phyloP scores from a whole-genome alignment of 1,140 invertebrate genomes.

The Leptestheria dahalacensis region DNA sequence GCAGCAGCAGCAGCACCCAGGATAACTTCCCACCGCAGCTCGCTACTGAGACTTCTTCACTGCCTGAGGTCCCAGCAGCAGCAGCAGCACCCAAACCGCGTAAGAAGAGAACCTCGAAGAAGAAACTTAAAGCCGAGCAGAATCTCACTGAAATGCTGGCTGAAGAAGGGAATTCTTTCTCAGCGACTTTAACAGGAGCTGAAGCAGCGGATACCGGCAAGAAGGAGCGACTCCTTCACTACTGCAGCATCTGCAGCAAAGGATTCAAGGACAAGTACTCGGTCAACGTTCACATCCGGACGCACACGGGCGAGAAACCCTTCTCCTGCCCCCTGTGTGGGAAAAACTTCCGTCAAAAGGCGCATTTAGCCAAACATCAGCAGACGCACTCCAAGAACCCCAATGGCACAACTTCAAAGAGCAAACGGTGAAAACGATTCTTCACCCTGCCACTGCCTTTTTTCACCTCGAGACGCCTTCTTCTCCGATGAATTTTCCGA shows the following conservation, averaged over 20 bases:
- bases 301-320: conserved; percentile 79
- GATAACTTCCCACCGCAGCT: background rate
- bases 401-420: background rate
- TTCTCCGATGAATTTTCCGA: no score
- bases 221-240: conserved; percentile 61
- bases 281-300: conserved; percentile 78
- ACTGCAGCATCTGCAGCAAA: conserved; percentile 80
- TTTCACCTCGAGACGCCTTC: background rate
- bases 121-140: background rate
- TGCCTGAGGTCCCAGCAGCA: background rate
- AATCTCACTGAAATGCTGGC: background rate
- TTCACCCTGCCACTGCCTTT: background rate
- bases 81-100: background rate
- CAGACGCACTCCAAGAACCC: conserved; percentile 53
- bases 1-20: conserved; percentile 11
- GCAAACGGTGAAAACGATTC: conserved; percentile 1
- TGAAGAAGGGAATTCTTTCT: background rate
- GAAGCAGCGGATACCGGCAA: background rate
- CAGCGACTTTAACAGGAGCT: background rate
- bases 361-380: conserved; percentile 92
- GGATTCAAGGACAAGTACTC: conserved; percentile 88
- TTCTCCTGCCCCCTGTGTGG: conserved; percentile 75
- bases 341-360: conserved; percentile 90
- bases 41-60: background rate
- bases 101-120: conserved; percentile 10